Base-by-base conservation (phyloP, 1,140 invertebrate genomes). In the Heliconius nattereri region DNA sequence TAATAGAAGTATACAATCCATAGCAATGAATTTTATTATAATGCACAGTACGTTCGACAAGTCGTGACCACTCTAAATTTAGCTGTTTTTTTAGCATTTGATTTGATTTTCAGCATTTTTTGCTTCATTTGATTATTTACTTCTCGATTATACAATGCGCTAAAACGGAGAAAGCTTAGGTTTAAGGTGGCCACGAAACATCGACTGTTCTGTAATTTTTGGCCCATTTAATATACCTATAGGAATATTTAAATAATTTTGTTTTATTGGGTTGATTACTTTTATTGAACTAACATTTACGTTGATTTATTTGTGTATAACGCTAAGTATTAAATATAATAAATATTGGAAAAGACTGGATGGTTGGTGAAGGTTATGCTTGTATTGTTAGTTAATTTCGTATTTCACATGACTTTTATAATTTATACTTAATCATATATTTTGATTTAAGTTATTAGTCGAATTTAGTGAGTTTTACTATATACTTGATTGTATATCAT, bases 311-410 rank as follows among this genome's bases (percentile, higher is more conserved):
- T 79, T 79, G 66, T 76, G 76, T 49, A 7, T 45, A 71, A 75
- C 75, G 20, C 73, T 79, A 76, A 78, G 75, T 77, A 78, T 83
- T 73, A 82, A 75, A 49, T 57, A 40, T 23, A 66, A 13, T 57
- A 57, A 66, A 66, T 66, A 26, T 66, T 83, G 66, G 52, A 80
- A 80, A 83, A 83, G 82, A 83, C 82, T 83, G 81, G 66, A 52
- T 71, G 73, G 54, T 82, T 52, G 76, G 66, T 76, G 76, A 78
- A 45, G 70, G 49, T 32, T 37, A 57, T 35, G 23, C 70, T 60
- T 66, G 66, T 73, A 78, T 45, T 71, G 52, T 73, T 40, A 75
- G 60, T 16, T 66, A 66, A 57, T 23, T 23, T 23, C 52, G 20
- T 54, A 7, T n/a, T 54, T 20, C 7, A 7, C 23, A 8, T 60